A percentile compares a stretch with the other conserved stretches of the same genome.
Evolutionary conservation across 2,797 vertebrate genomes (phyloP).

Genomic region (Agapornis canus): DNA sequence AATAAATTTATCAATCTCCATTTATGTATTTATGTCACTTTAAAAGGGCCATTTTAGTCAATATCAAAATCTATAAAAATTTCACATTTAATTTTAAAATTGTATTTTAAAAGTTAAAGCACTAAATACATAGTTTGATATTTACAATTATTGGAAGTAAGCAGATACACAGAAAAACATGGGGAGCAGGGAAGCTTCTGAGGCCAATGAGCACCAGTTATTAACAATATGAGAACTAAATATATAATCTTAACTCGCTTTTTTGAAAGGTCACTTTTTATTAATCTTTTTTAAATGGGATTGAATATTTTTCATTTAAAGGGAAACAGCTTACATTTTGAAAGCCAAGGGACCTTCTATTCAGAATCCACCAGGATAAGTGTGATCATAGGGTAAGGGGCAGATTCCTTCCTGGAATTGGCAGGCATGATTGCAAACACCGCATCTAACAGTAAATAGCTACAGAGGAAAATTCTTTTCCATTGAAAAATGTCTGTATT

Average conservation of each 20-base stretch:
- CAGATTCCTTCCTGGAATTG: not conserved
- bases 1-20: conserved; percentile 63
- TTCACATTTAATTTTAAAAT: conserved; percentile 54
- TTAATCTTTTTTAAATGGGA: conserved; percentile 23
- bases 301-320: conserved; percentile 25
- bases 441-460: not conserved
- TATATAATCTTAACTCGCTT: conserved; percentile 1
- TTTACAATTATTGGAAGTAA: conserved; percentile 27
- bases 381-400: not conserved
- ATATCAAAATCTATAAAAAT: conserved; percentile 40
- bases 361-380: not conserved
- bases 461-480: not conserved
- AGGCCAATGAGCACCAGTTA: not conserved
- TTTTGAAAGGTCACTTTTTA: conserved; percentile 27
- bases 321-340: not conserved
- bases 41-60: conserved; percentile 52
- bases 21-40: conserved; percentile 51
- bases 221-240: conserved; percentile 35
- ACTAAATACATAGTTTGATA: conserved; percentile 23
- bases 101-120: conserved; percentile 14
- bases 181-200: not conserved
- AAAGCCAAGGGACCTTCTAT: not conserved
- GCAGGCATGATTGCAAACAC: not conserved
- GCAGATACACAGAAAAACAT: not conserved
- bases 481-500: not conserved